Evolutionary conservation across 2,113 vertebrate species (phyloP), one percentile per base, ranked within the genome.

Genomic region (Pseudorhombus dupliciocellatus): DNA sequence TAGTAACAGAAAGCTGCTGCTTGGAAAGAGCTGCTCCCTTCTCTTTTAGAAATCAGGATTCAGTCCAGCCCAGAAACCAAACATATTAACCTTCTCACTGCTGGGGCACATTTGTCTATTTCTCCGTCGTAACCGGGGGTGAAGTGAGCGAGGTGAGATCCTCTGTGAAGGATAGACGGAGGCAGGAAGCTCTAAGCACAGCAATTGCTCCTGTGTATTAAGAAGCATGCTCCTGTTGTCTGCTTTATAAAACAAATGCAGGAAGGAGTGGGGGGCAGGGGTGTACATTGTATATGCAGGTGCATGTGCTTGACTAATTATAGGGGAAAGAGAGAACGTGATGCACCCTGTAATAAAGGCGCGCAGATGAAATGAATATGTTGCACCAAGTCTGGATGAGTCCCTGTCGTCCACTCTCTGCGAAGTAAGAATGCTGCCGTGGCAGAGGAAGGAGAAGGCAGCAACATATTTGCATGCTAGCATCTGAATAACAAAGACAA

Each of bases 401-500:
- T 37, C 34, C 42, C 42, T 20, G 42, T 16, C 1, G 42, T 46
- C 42, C 2, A 15, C 1, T 8, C 3, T 37, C 11, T 11, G 34
- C 4, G 46, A 50, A 20, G 9, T 24, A 4, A 48, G 22, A 62
- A 15, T 25, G n/a, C n/a, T 46, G 0, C 3, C 1, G 11, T 3
- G 12, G 4, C 30, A 56, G 10, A 26, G 37, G 21, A 14, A 30
- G n/a, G 40, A 8, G 5, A 10, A 16, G 50, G 21, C 46, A 21
- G 52, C 12, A n/a, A 25, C 6, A 5, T 0, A 18, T 46, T 5
- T 44, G 3, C 2, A 8, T 48, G 46, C 69, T 7, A 59, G 69
- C 58, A 65, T 54, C 65, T 61, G 62, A 7, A 73, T 50, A 31
- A 74, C 34, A 63, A 28, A 0, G 7, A 11, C 11, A 53, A 78